Evolutionary conservation across 2,888 invertebrate genomes (phyloP).

Genomic region (Xanthorhoe spadicearia): DNA sequence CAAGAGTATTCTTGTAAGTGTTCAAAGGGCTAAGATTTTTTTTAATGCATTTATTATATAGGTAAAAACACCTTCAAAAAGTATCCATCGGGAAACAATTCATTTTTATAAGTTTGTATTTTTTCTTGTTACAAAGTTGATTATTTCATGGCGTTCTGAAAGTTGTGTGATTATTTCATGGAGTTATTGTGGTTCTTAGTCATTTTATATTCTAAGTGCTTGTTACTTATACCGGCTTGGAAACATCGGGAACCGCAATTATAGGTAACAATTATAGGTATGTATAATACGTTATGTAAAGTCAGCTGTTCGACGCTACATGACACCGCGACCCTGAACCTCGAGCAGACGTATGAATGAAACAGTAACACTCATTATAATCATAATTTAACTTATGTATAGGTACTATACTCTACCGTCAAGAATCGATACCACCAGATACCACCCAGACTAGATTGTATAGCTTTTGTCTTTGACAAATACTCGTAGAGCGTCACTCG

Average conservation of each 20-base stretch:
- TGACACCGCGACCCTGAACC: slow-evolving; percentile 67
- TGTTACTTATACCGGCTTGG: background rate
- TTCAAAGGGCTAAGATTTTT: too few species aligned
- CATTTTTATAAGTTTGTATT: background rate
- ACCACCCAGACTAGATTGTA: background rate
- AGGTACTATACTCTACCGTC: slow-evolving; percentile 10
- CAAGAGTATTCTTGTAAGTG: background rate
- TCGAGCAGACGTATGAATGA: slow-evolving; percentile 61
- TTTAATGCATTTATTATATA: too few species aligned
- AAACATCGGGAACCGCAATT: slow-evolving; percentile 12
- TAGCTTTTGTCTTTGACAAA: background rate
- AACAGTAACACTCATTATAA: slow-evolving; percentile 67
- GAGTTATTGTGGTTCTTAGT: background rate
- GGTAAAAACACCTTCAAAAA: too few species aligned
- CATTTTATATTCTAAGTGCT: background rate
- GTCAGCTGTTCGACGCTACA: slow-evolving; percentile 65
- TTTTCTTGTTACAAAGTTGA: background rate
- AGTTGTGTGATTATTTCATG: background rate
- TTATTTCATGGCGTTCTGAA: background rate
- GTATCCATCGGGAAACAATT: too few species aligned
- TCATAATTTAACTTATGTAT: slow-evolving; percentile 32
- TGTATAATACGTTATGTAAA: slow-evolving; percentile 44
- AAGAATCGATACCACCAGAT: slow-evolving; percentile 16
- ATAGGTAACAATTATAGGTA: slow-evolving; percentile 19
- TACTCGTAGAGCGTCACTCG: too few species aligned